Evolutionary conservation across 1,140 invertebrate species (phyloP).

Genomic region (Drosophila paulistorum): DNA sequence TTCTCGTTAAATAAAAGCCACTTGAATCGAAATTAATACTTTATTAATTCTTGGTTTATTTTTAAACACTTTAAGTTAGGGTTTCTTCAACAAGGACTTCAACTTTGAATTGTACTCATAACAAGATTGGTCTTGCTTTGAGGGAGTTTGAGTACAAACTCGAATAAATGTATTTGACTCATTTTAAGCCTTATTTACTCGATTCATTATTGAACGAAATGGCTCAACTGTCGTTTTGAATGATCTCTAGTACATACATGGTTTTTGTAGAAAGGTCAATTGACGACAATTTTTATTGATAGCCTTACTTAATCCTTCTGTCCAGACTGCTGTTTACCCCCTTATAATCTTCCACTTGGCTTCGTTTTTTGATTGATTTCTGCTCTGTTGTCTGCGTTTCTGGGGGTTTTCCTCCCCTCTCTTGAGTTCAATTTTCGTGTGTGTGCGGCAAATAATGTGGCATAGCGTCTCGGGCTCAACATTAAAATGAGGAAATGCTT

Average conservation of each 20-base stretch:
- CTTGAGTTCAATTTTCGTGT: constrained; percentile 43
- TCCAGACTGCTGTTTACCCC: not conserved
- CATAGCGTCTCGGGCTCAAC: constrained; percentile 25
- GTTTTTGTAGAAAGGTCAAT: not conserved
- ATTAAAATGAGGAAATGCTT: constrained; percentile 73
- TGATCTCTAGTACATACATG: not conserved
- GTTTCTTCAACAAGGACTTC: too few species aligned
- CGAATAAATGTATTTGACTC: too few species aligned
- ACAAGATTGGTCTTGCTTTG: too few species aligned
- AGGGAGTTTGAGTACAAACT: too few species aligned
- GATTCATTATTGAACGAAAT: too few species aligned
- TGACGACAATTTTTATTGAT: constrained; percentile 13
- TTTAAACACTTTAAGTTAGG: too few species aligned
- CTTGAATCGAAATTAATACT: too few species aligned
- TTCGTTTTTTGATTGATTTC: constrained; percentile 24
- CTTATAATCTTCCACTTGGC: constrained; percentile 14
- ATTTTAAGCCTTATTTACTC: too few species aligned
- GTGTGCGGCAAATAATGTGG: constrained; percentile 34
- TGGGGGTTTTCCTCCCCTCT: constrained; percentile 7
- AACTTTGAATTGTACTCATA: too few species aligned
- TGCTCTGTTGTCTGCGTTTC: not conserved
- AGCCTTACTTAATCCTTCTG: constrained; percentile 6
- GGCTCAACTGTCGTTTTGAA: too few species aligned
- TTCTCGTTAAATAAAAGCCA: too few species aligned
- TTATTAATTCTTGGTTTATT: too few species aligned